Percentiles rank a stretch among this genome's conserved stretches.
These are phyloP conservation scores for Pseudochaenichthys georgianus DNA, from an alignment of 2,797 vertebrate species.

Conservation along the genomic window DNA sequence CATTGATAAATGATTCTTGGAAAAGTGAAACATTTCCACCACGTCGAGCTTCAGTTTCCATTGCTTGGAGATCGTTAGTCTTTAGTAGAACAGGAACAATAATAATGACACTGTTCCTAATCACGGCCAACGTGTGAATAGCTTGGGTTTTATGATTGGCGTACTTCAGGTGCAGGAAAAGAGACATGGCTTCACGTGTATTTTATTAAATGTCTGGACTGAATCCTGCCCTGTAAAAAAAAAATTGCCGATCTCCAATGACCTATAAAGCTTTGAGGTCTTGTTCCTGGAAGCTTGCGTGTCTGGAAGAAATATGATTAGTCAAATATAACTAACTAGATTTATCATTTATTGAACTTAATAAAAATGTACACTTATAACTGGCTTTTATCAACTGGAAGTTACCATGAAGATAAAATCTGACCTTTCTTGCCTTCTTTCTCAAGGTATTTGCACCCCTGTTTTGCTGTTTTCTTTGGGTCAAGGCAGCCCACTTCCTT, in stretches of 20 bases:
- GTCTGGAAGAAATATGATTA: constrained; percentile 74
- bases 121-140: constrained; percentile 47
- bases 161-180: constrained; percentile 64
- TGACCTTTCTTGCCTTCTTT: constrained; percentile 22
- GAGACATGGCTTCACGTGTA: constrained; percentile 46
- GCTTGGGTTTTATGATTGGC: constrained; percentile 52
- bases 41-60: constrained; percentile 14
- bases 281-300: constrained; percentile 66
- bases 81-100: constrained; percentile 36
- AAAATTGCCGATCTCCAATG: constrained; percentile 77
- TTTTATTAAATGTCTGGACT: constrained; percentile 74
- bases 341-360: constrained; percentile 34
- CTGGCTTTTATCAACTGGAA: constrained; percentile 33
- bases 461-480: constrained; percentile 29
- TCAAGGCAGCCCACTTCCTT: constrained; percentile 36
- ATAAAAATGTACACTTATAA: constrained; percentile 21
- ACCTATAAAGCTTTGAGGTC: constrained; percentile 74
- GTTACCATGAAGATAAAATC: constrained; percentile 14
- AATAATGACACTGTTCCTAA: constrained; percentile 42
- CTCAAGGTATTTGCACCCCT: constrained; percentile 23
- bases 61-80: constrained; percentile 35
- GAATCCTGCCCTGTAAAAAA: constrained; percentile 70
- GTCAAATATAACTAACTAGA: constrained; percentile 52
- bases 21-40: constrained; percentile 21
- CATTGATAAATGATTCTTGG: background rate